A percentile compares a stretch with the other conserved stretches of the same genome.
Conservation (phyloP, 2,113 vertebrate species). For the Probosciger aterrimus region DNA sequence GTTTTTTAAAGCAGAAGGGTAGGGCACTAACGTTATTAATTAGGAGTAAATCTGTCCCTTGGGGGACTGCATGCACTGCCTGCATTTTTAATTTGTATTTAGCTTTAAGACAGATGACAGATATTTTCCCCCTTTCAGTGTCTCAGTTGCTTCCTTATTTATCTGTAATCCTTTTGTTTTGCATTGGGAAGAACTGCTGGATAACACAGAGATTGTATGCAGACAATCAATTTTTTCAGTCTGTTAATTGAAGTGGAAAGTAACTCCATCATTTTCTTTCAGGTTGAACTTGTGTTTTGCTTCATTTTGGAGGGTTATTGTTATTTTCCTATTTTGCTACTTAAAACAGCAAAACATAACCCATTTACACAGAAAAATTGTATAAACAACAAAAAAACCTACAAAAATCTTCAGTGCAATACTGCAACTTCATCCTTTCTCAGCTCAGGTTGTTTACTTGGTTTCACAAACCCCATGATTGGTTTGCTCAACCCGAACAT, state of each 20-base stretch:
- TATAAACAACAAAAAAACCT: neutral
- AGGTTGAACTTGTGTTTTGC: neutral
- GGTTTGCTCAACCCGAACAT: neutral
- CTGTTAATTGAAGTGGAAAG: neutral
- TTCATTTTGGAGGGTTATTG: neutral
- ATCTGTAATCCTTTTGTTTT: constrained; percentile 18
- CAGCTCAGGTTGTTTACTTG: neutral
- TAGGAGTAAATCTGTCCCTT: constrained; percentile 61
- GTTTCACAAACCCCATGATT: neutral
- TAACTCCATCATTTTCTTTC: neutral
- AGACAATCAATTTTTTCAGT: neutral
- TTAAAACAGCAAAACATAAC: neutral
- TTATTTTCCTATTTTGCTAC: neutral
- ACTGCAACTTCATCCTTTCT: neutral
- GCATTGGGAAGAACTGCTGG: neutral
- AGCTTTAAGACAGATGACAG: neutral
- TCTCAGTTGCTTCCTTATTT: neutral
- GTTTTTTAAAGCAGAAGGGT: neutral
- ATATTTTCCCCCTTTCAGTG: neutral
- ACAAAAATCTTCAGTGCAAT: neutral
- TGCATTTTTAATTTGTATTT: constrained; percentile 15
- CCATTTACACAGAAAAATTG: neutral
- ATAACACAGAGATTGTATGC: neutral
- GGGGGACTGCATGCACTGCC: neutral
- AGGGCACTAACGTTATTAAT: constrained; percentile 35